Conservation (phyloP, 2,888 invertebrate species). For the Dysmachus trigonus region DNA sequence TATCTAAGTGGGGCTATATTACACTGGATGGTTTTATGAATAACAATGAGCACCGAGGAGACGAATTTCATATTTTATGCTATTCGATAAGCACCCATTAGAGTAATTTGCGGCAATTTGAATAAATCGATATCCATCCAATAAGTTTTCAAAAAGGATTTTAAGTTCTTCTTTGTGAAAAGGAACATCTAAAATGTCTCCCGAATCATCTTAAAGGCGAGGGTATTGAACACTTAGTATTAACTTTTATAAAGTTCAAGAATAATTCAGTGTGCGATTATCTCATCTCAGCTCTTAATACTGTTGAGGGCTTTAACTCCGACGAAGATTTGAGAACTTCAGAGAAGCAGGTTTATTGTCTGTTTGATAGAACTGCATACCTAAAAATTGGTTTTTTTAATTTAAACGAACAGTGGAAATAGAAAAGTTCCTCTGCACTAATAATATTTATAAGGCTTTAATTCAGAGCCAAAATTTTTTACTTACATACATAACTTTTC, state of each 20-base stretch:
- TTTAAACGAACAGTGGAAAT: too few species aligned
- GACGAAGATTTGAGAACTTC: background rate
- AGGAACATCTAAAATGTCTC: too few species aligned
- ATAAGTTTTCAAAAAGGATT: background rate
- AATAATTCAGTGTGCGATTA: too few species aligned
- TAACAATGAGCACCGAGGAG: background rate
- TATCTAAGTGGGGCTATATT: background rate
- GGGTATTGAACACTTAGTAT: too few species aligned
- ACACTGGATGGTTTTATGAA: background rate
- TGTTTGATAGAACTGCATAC: background rate
- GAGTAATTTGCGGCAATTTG: background rate
- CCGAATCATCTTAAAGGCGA: too few species aligned
- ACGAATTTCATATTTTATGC: background rate
- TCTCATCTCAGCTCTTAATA: too few species aligned
- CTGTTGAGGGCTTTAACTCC: background rate
- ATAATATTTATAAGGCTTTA: too few species aligned
- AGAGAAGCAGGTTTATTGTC: background rate
- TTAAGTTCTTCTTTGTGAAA: background rate
- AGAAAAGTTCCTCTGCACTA: background rate
- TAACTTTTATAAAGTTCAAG: too few species aligned
- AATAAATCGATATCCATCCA: background rate
- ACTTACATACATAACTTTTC: too few species aligned
- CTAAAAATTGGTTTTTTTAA: background rate
- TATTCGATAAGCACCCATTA: background rate
- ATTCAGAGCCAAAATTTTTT: too few species aligned